Evolutionary conservation across 2,797 vertebrate species (phyloP).

Genomic region (Lutjanus campechanus): DNA sequence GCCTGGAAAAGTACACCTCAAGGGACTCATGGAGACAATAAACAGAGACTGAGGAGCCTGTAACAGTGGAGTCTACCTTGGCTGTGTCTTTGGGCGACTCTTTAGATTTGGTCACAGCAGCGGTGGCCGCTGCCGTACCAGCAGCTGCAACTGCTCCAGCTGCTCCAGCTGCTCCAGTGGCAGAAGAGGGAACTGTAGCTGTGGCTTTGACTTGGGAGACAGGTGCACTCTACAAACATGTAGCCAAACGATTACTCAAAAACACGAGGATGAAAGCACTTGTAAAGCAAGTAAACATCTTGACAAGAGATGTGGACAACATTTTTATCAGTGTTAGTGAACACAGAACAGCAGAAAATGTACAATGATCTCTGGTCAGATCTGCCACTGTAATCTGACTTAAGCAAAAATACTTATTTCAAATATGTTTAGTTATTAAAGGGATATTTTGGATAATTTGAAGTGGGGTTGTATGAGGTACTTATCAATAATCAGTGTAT

Average conservation of each 20-base stretch:
- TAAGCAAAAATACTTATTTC: neutral
- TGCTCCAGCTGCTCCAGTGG: conserved; percentile 33
- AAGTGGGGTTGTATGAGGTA: too few species aligned
- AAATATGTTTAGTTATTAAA: neutral
- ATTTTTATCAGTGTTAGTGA: conserved; percentile 18
- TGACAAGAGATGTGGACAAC: neutral
- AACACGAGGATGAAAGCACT: conserved; percentile 22
- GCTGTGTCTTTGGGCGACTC: conserved; percentile 59
- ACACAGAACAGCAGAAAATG: conserved; percentile 1
- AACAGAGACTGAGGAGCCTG: conserved; percentile 2
- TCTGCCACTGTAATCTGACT: neutral
- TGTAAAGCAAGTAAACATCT: neutral
- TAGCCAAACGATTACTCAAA: conserved; percentile 47
- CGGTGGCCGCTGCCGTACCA: conserved; percentile 18
- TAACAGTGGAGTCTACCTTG: conserved; percentile 71
- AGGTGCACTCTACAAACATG: conserved; percentile 74
- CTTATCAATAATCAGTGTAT: too few species aligned
- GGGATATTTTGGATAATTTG: too few species aligned
- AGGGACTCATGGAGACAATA: neutral
- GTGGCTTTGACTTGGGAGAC: conserved; percentile 63
- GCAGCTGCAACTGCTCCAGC: conserved; percentile 33
- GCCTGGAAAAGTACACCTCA: conserved; percentile 1
- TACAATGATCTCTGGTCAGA: conserved; percentile 33
- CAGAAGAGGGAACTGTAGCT: conserved; percentile 39
- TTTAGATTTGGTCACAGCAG: conserved; percentile 52